Percentiles rank a stretch among this genome's conserved stretches.
These are phyloP conservation scores for Portunus trituberculatus DNA, from an alignment of 1,140 invertebrate species.

Conservation along the genomic window DNA sequence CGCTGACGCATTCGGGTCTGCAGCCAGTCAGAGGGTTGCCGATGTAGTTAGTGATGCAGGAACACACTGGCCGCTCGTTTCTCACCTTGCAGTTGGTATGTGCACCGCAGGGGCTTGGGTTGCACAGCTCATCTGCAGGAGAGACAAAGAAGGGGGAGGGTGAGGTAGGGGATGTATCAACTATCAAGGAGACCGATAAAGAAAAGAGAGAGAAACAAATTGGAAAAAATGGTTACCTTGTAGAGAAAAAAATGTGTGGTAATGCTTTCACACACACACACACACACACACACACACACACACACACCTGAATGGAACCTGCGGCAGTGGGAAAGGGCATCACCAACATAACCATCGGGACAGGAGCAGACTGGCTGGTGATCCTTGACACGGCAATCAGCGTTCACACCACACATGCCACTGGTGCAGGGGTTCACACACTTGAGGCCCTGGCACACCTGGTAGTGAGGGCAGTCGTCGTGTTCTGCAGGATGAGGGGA, in stretches of 20 bases:
- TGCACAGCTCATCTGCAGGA: conserved; percentile 83
- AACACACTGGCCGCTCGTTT: conserved; percentile 76
- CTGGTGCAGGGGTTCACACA: conserved; percentile 90
- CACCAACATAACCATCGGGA: conserved; percentile 87
- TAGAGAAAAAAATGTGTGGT: too few relatives aligned
- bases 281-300: too few relatives aligned
- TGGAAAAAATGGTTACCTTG: too few relatives aligned
- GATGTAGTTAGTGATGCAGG: conserved; percentile 85
- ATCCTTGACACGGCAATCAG: conserved; percentile 88
- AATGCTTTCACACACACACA: too few relatives aligned
- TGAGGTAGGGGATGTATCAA: neutral
- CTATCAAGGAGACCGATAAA: neutral
- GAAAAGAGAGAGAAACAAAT: too few relatives aligned
- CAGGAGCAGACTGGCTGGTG: conserved; percentile 90
- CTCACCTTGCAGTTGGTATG: conserved; percentile 82
- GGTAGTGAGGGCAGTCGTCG: conserved; percentile 88
- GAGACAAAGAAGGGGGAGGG: neutral
- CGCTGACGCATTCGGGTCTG: conserved; percentile 78
- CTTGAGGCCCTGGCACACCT: conserved; percentile 91
- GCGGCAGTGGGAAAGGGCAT: conserved; percentile 84
- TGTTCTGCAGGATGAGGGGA: conserved; percentile 75
- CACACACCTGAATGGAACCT: conserved; percentile 71
- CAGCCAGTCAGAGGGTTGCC: conserved; percentile 84
- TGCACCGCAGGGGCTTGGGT: conserved; percentile 84
- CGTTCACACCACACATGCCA: conserved; percentile 85